Conservation (phyloP, 1,140 invertebrate species). For the Leptinotarsa undecemlineata region DNA sequence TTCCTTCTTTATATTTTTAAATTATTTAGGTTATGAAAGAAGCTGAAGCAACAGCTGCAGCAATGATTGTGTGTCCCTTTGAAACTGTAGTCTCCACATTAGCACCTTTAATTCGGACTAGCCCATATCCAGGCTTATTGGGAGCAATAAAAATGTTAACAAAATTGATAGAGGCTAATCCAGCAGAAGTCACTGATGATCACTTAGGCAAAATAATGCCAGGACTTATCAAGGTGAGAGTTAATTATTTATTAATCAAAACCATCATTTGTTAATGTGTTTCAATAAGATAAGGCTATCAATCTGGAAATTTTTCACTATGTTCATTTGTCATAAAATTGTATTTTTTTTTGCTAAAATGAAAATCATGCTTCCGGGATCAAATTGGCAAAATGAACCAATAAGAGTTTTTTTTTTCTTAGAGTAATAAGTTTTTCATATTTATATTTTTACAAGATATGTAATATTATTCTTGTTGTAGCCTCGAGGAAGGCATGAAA, state of each 20-base stretch:
- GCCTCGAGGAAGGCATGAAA: too few species aligned
- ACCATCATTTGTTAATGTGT: too few species aligned
- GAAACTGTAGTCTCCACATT: slow-evolving; percentile 55
- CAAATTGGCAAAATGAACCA: too few species aligned
- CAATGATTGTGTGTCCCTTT: slow-evolving; percentile 55
- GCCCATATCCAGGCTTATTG: slow-evolving; percentile 82
- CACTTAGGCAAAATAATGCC: slow-evolving; percentile 82
- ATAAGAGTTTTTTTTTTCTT: too few species aligned
- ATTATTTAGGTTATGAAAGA: slow-evolving; percentile 49
- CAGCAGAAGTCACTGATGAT: slow-evolving; percentile 70
- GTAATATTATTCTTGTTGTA: too few species aligned
- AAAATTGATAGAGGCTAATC: slow-evolving; percentile 77
- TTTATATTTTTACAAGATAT: too few species aligned
- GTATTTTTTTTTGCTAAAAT: too few species aligned
- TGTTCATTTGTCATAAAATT: too few species aligned
- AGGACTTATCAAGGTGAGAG: slow-evolving; percentile 77
- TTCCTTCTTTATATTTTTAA: background rate
- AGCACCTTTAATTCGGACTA: slow-evolving; percentile 83
- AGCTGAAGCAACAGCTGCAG: slow-evolving; percentile 50
- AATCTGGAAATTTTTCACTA: too few species aligned
- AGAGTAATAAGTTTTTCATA: too few species aligned
- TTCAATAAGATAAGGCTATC: too few species aligned
- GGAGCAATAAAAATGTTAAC: slow-evolving; percentile 92
- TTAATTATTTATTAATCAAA: background rate
- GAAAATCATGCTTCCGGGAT: too few species aligned